A percentile compares a stretch with the other conserved stretches of the same genome.
These are phyloP conservation scores for Lycorma delicatula DNA, from an alignment of 1,140 invertebrate species.

Conservation along the genomic window DNA sequence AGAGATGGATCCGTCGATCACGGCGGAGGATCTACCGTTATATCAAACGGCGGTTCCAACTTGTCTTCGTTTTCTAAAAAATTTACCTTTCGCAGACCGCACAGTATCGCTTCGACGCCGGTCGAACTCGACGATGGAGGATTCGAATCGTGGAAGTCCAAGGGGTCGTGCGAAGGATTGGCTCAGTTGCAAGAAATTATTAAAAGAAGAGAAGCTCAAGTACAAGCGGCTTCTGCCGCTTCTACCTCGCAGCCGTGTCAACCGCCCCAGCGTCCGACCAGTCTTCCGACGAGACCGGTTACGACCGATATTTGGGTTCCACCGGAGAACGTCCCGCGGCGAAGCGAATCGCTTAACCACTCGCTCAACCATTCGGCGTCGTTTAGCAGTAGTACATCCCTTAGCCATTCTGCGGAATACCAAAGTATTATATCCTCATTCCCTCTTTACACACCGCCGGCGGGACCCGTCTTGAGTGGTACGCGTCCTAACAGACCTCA, in stretches of 20 bases:
- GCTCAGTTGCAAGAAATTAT: constrained; percentile 36
- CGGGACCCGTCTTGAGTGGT: background rate
- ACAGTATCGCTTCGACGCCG: constrained; percentile 18
- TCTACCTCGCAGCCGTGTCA: background rate
- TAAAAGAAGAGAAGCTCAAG: constrained; percentile 2
- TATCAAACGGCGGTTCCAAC: constrained; percentile 13
- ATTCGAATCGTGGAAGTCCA: constrained; percentile 19
- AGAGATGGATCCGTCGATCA: background rate
- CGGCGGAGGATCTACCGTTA: background rate
- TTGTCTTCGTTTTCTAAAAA: constrained; percentile 12
- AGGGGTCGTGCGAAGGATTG: constrained; percentile 17
- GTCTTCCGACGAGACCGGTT: constrained; percentile 18
- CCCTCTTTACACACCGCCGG: constrained; percentile 46
- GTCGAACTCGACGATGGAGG: constrained; percentile 21
- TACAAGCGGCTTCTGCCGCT: background rate
- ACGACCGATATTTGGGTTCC: constrained; percentile 15
- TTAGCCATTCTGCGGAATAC: constrained; percentile 7
- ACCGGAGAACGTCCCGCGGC: constrained; percentile 10
- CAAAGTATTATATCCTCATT: constrained; percentile 40
- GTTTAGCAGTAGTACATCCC: background rate
- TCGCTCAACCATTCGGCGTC: background rate
- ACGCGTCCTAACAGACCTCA: background rate
- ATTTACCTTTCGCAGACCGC: constrained; percentile 18
- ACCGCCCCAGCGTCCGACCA: constrained; percentile 18
- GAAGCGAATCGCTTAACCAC: constrained; percentile 2